Conservation (phyloP, 2,888 invertebrate genomes). For the Ditula angustiorana region DNA sequence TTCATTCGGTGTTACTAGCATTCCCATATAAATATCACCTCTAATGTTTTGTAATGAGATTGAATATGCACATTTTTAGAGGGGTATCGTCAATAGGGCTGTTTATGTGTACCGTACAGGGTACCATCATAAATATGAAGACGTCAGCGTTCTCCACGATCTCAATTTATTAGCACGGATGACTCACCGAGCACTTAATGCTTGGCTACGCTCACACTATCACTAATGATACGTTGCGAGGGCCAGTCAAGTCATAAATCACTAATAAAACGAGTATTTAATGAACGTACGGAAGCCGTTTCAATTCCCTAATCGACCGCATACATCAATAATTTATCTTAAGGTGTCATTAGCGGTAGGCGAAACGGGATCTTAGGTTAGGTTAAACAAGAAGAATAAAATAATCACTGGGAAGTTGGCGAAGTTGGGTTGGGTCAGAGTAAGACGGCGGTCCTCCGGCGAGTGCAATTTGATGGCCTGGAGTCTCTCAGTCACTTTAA, state of each 20-base stretch:
- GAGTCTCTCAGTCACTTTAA: too few relatives aligned
- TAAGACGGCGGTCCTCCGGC: too few relatives aligned
- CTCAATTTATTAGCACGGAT: background rate
- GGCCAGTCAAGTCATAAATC: slow-evolving; percentile 28
- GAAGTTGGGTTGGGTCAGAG: too few relatives aligned
- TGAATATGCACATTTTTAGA: too few relatives aligned
- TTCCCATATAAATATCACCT: too few relatives aligned
- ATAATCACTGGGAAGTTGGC: too few relatives aligned
- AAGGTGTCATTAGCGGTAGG: slow-evolving; percentile 5
- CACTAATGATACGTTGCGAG: slow-evolving; percentile 29
- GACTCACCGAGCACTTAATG: slow-evolving; percentile 9
- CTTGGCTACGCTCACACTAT: slow-evolving; percentile 22
- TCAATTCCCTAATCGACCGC: slow-evolving; percentile 14
- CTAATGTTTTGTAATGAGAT: too few relatives aligned
- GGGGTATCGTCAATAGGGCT: too few relatives aligned
- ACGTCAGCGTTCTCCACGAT: background rate
- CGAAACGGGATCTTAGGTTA: background rate
- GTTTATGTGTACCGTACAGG: too few relatives aligned
- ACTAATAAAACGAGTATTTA: slow-evolving; percentile 35
- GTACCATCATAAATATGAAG: background rate
- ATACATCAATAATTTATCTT: slow-evolving; percentile 14
- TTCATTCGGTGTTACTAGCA: too few relatives aligned
- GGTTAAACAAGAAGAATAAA: background rate
- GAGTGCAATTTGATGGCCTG: too few relatives aligned
- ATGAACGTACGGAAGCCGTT: slow-evolving; percentile 33